These are phyloP conservation scores for Pachyramphus minor DNA, from an alignment of 2,113 vertebrate genomes.

Conservation along the genomic window DNA sequence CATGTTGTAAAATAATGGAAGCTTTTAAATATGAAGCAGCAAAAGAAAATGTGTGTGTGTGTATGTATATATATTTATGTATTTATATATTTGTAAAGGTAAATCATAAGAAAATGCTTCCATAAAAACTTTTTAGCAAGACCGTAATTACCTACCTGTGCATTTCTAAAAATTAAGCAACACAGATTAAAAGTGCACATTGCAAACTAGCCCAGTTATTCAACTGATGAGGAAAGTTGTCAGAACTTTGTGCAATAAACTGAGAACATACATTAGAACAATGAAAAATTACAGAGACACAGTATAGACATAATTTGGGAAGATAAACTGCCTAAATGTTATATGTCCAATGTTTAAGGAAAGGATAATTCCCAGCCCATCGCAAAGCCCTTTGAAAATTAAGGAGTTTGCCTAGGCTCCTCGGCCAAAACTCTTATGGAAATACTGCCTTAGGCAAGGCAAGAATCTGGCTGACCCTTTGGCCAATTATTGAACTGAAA, in stretches of 20 bases:
- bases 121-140: background rate
- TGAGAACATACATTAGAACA: background rate
- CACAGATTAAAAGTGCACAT: background rate
- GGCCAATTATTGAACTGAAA: background rate
- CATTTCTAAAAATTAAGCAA: background rate
- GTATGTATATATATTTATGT: background rate
- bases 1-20: background rate
- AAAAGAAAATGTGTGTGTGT: background rate
- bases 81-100: background rate
- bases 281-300: background rate
- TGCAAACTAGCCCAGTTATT: background rate
- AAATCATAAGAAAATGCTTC: background rate
- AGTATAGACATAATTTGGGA: background rate
- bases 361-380: background rate
- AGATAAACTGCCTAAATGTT: background rate
- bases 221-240: background rate
- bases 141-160: background rate
- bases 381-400: background rate
- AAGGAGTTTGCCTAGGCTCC: background rate
- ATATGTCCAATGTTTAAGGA: background rate
- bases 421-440: background rate
- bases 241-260: background rate
- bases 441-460: background rate
- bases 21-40: background rate
- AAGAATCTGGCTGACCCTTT: background rate